Conservation (phyloP, 2,113 vertebrate species). For the Apistogramma diplotaenia region DNA sequence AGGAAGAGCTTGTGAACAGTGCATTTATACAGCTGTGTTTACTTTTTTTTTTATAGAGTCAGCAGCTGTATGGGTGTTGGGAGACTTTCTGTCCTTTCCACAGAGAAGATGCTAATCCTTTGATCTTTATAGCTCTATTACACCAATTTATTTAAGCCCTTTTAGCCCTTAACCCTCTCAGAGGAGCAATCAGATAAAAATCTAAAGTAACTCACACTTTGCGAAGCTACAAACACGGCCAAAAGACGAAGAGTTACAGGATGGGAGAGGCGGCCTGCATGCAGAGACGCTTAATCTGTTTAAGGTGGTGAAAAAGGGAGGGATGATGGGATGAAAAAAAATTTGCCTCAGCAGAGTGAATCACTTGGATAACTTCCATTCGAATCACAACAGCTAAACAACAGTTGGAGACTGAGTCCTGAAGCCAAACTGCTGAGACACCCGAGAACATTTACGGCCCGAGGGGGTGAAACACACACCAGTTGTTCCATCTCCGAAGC, state of each 20-base stretch:
- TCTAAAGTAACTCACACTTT: constrained; percentile 10
- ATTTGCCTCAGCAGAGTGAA: background rate
- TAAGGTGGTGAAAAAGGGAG: background rate
- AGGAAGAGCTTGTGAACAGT: background rate
- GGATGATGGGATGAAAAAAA: background rate
- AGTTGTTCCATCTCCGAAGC: constrained; percentile 8
- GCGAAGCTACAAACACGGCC: background rate
- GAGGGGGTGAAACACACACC: constrained; percentile 67
- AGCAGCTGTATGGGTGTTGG: constrained; percentile 30
- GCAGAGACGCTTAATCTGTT: background rate
- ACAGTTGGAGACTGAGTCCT: constrained; percentile 32
- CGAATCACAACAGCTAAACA: constrained; percentile 21
- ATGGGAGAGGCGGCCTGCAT: background rate
- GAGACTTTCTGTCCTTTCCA: constrained; percentile 22
- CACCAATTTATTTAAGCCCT: constrained; percentile 46
- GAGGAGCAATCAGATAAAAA: constrained; percentile 15
- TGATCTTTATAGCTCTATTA: constrained; percentile 47
- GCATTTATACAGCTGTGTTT: constrained; percentile 62
- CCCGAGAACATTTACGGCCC: constrained; percentile 39
- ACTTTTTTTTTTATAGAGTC: constrained; percentile 33
- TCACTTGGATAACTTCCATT: background rate
- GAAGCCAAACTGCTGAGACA: constrained; percentile 39
- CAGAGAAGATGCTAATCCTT: constrained; percentile 41
- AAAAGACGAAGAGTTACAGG: background rate
- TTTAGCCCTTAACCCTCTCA: background rate